Percentiles rank a stretch among this genome's conserved stretches.
Evolutionary conservation across 2,888 invertebrate genomes (phyloP).

Genomic region (Pseudolycoriella hygida): DNA sequence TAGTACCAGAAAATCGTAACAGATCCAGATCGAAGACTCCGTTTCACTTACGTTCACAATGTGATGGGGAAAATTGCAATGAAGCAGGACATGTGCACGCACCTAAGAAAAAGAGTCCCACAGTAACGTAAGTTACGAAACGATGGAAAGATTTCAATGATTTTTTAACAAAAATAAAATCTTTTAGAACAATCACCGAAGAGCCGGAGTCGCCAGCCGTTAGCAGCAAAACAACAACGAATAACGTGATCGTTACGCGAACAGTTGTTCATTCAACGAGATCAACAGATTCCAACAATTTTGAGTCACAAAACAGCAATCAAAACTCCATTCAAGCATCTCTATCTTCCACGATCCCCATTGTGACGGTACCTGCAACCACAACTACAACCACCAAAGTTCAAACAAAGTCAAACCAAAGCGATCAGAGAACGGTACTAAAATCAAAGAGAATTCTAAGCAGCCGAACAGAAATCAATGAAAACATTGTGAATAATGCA

Average conservation of each 20-base stretch:
- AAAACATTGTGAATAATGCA: conserved; percentile 20
- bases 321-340: too few species aligned
- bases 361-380: conserved; percentile 1
- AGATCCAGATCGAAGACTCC: conserved; percentile 55
- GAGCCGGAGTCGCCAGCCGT: conserved; percentile 22
- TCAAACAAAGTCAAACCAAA: not conserved
- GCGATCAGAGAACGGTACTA: not conserved
- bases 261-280: conserved; percentile 14
- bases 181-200: conserved; percentile 23
- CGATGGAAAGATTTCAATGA: too few species aligned
- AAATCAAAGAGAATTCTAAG: conserved; percentile 14
- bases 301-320: not conserved
- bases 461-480: conserved; percentile 21
- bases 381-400: not conserved
- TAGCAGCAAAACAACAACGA: conserved; percentile 14
- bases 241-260: conserved; percentile 13
- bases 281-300: conserved; percentile 12
- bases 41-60: conserved; percentile 35
- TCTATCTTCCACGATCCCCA: too few species aligned
- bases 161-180: conserved; percentile 2
- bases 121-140: conserved; percentile 9
- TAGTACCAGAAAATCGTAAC: conserved; percentile 38
- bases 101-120: conserved; percentile 12
- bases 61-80: conserved; percentile 38
- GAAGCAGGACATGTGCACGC: conserved; percentile 31